Conservation (phyloP, 2,888 invertebrate genomes). For the Drosophila phalerata region DNA sequence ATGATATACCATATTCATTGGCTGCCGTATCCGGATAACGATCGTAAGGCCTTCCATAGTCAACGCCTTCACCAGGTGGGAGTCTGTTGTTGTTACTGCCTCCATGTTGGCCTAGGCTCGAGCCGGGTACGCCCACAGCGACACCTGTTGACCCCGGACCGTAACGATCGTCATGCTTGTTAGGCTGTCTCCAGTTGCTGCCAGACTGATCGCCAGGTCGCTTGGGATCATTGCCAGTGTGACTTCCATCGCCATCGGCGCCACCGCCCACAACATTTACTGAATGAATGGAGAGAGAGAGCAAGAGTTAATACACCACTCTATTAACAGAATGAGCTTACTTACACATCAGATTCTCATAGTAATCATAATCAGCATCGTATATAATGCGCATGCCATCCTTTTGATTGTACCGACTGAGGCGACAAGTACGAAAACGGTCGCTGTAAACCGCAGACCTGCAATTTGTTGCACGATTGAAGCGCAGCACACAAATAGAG, state of each 20-base stretch:
- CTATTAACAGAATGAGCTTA: slow-evolving; percentile 73
- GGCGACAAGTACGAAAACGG: slow-evolving; percentile 92
- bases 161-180: slow-evolving; percentile 87
- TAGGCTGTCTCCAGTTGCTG: slow-evolving; percentile 83
- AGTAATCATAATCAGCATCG: slow-evolving; percentile 96
- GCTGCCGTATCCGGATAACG: slow-evolving; percentile 78
- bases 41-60: slow-evolving; percentile 83
- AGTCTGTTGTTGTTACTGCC: slow-evolving; percentile 73
- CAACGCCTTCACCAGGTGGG: slow-evolving; percentile 75
- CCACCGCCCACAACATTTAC: slow-evolving; percentile 86
- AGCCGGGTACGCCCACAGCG: slow-evolving; percentile 82
- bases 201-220: slow-evolving; percentile 82
- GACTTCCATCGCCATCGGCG: slow-evolving; percentile 70
- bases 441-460: slow-evolving; percentile 95
- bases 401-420: slow-evolving; percentile 94
- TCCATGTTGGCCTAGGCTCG: slow-evolving; percentile 74
- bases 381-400: slow-evolving; percentile 95
- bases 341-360: slow-evolving; percentile 97
- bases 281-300: slow-evolving; percentile 46
- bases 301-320: slow-evolving; percentile 34
- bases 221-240: slow-evolving; percentile 75
- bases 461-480: slow-evolving; percentile 58
- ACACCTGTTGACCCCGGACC: slow-evolving; percentile 83
- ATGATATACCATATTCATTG: slow-evolving; percentile 80
- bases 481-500: slow-evolving; percentile 10